phyloP scores from a whole-genome alignment of 2,113 vertebrate genomes.

The Buteo buteo region DNA sequence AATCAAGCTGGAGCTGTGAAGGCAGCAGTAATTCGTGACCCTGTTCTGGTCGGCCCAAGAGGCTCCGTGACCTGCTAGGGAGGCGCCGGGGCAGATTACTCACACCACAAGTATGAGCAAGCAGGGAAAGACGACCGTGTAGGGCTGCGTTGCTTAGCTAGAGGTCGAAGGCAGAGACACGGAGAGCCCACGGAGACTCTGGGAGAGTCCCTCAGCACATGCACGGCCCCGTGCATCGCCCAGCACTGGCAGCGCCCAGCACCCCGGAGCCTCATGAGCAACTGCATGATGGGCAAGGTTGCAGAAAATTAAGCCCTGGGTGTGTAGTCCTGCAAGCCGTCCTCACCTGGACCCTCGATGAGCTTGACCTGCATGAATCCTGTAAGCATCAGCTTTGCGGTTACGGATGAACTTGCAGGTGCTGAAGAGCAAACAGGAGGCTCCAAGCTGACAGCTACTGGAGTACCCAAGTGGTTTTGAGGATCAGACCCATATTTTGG shows the following conservation, averaged over 20 bases:
- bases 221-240: fast-evolving
- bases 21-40: background rate
- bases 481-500: background rate
- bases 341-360: background rate
- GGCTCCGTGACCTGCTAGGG: background rate
- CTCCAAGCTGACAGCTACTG: background rate
- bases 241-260: background rate
- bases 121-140: fast-evolving
- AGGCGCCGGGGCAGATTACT: background rate
- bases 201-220: background rate
- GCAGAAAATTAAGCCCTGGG: background rate
- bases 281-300: background rate
- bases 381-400: background rate
- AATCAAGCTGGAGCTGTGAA: background rate
- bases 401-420: background rate
- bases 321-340: background rate
- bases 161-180: background rate
- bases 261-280: background rate
- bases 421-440: background rate
- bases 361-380: background rate
- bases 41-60: background rate
- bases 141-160: background rate
- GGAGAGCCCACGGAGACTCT: background rate
- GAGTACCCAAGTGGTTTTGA: background rate
- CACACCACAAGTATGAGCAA: background rate